Conservation (phyloP, 1,140 invertebrate genomes). For the Sweltsa coloradensis region DNA sequence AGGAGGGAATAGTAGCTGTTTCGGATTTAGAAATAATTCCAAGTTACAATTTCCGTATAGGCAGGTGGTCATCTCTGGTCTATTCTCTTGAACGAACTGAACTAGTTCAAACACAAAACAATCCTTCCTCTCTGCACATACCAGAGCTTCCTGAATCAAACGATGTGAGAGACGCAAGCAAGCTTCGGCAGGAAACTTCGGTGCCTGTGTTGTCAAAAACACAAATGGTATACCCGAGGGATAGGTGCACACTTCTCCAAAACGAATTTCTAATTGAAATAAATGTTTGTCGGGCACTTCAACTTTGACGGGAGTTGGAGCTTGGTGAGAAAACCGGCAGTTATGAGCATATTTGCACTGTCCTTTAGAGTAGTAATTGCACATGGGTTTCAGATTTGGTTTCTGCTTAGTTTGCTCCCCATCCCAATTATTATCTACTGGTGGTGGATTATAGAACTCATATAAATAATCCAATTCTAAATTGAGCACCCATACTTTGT, state of each 20-base stretch:
- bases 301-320: constrained; percentile 24
- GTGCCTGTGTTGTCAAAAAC: constrained; percentile 45
- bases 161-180: constrained; percentile 47
- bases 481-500: constrained; percentile 50
- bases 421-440: constrained; percentile 32
- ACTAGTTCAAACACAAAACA: constrained; percentile 54
- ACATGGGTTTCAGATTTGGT: constrained; percentile 32
- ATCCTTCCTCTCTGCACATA: constrained; percentile 45
- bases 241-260: constrained; percentile 48
- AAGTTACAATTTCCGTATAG: too few species aligned
- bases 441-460: constrained; percentile 41
- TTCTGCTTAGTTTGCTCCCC: constrained; percentile 23
- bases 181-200: constrained; percentile 40
- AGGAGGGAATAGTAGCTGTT: background rate
- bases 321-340: constrained; percentile 58
- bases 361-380: constrained; percentile 51
- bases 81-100: constrained; percentile 51
- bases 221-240: constrained; percentile 56
- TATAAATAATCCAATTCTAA: constrained; percentile 52
- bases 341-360: constrained; percentile 53
- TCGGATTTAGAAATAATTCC: background rate
- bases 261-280: constrained; percentile 59
- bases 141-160: constrained; percentile 47
- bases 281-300: constrained; percentile 26
- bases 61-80: constrained; percentile 47